These are phyloP conservation scores for Rhagoletis zephyria DNA, from an alignment of 1,140 invertebrate genomes.

Conservation along the genomic window DNA sequence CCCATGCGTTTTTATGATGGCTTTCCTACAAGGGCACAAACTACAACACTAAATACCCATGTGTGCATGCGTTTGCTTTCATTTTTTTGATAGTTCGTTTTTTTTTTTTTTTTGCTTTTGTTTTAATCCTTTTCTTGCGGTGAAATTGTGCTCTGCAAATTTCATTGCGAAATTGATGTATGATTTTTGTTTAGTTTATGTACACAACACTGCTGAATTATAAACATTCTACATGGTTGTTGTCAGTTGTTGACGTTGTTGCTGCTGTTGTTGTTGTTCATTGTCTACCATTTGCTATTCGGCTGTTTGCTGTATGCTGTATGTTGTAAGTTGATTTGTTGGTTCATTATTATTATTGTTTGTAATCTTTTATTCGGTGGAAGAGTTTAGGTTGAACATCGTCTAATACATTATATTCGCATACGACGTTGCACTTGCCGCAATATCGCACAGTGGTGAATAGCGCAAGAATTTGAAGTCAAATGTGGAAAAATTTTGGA, in stretches of 20 bases:
- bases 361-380: constrained; percentile 49
- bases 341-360: constrained; percentile 52
- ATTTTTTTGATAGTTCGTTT: not conserved
- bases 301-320: not conserved
- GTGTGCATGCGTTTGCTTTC: not conserved
- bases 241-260: not conserved
- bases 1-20: constrained; percentile 22
- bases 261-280: not conserved
- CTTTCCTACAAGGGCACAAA: not conserved
- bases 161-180: constrained; percentile 51
- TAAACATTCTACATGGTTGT: constrained; percentile 23
- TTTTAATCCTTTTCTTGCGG: constrained; percentile 19
- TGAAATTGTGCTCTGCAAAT: constrained; percentile 51
- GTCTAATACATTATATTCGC: constrained; percentile 12
- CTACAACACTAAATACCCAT: not conserved
- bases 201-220: constrained; percentile 48
- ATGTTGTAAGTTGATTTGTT: constrained; percentile 48
- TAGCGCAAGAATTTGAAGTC: not conserved
- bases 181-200: constrained; percentile 52
- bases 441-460: not conserved
- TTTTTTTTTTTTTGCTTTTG: not conserved
- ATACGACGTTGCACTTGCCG: constrained; percentile 24
- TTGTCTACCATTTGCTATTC: constrained; percentile 17
- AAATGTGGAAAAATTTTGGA: no score
- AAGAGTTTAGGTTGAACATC: constrained; percentile 15